These are phyloP conservation scores for Stichopus chloronotus DNA, from an alignment of 35 echinoderm and acorn worm species.

Conservation along the genomic window DNA sequence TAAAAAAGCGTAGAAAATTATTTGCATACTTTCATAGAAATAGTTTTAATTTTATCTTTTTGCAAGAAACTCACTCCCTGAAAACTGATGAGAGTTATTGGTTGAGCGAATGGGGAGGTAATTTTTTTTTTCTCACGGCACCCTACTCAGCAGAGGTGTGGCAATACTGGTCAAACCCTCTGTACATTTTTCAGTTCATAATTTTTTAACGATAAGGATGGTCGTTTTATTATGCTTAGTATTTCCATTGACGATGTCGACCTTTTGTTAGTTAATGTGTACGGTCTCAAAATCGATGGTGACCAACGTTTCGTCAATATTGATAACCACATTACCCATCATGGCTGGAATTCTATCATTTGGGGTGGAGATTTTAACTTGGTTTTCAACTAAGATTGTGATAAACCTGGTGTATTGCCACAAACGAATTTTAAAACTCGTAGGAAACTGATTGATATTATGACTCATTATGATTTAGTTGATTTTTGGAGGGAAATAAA, in stretches of 20 bases:
- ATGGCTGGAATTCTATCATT: too few species aligned
- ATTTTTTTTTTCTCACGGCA: neutral
- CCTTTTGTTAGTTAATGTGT: neutral
- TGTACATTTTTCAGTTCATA: too few species aligned
- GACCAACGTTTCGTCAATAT: neutral
- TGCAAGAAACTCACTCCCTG: neutral
- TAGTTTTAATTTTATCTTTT: neutral
- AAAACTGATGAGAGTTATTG: neutral
- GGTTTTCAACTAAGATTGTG: too few species aligned
- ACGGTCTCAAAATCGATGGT: neutral
- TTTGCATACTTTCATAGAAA: neutral
- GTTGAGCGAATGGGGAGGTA: neutral
- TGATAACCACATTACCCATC: neutral
- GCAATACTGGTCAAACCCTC: neutral
- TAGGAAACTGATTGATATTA: neutral
- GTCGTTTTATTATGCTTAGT: neutral
- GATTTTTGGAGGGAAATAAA: too few species aligned
- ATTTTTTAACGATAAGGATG: neutral
- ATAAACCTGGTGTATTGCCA: too few species aligned
- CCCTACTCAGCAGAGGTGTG: neutral
- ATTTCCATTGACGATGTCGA: neutral
- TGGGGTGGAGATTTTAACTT: too few species aligned
- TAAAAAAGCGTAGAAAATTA: neutral
- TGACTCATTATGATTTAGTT: neutral
- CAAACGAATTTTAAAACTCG: neutral